These are phyloP conservation scores for Anarsia innoxiella DNA, from an alignment of 2,888 invertebrate species.

Conservation along the genomic window DNA sequence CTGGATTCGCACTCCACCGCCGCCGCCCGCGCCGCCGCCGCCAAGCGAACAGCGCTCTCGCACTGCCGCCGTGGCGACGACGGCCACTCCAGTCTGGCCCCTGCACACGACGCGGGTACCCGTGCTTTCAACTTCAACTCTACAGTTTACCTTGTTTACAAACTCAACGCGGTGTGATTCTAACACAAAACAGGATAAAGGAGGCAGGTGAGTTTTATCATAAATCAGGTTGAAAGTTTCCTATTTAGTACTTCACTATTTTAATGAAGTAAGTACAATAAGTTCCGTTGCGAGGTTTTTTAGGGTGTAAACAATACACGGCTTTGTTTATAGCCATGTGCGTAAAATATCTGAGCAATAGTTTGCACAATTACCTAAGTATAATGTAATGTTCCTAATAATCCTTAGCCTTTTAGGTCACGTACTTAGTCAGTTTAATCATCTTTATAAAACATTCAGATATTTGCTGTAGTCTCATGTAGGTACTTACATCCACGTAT, in stretches of 20 bases:
- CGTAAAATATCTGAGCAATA: slow-evolving; percentile 26
- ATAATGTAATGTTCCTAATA: slow-evolving; percentile 12
- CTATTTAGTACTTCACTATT: too few species aligned
- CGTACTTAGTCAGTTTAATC: too few species aligned
- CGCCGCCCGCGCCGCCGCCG: slow-evolving; percentile 5
- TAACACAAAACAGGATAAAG: slow-evolving; percentile 48
- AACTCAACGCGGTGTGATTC: slow-evolving; percentile 48
- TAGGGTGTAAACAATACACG: slow-evolving; percentile 39
- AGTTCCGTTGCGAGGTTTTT: slow-evolving; percentile 16
- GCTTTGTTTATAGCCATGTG: slow-evolving; percentile 49
- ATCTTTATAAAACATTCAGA: too few species aligned
- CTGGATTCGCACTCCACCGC: slow-evolving; percentile 44
- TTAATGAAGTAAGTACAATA: too few species aligned
- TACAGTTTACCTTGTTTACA: slow-evolving; percentile 55
- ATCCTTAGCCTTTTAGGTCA: too few species aligned
- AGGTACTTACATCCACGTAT: too few species aligned
- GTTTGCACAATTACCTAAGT: slow-evolving; percentile 32
- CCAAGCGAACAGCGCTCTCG: too few species aligned
- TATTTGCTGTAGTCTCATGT: too few species aligned
- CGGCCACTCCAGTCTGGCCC: slow-evolving; percentile 41
- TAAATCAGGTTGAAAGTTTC: slow-evolving; percentile 48
- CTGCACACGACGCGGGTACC: slow-evolving; percentile 37
- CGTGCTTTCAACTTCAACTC: slow-evolving; percentile 36
- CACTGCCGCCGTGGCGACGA: not conserved
- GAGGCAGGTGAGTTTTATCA: slow-evolving; percentile 56